Conservation (phyloP, 2,113 vertebrate genomes). For the Tetraodon nigroviridis region DNA sequence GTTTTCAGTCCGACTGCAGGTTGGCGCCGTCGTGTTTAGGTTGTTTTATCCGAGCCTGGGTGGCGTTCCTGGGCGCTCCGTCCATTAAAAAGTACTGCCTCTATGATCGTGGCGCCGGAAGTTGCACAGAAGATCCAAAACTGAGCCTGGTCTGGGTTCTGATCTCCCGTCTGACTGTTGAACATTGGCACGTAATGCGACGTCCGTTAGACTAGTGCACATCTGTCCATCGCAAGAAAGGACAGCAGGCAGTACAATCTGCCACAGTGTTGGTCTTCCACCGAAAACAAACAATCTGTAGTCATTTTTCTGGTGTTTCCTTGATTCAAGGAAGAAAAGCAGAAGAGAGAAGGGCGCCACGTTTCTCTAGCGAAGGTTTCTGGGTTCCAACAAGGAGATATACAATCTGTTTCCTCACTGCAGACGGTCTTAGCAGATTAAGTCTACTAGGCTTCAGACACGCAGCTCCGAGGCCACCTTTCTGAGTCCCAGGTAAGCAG, state of each 20-base stretch:
- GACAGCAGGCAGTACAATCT: slow-evolving; percentile 77
- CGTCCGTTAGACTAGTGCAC: slow-evolving; percentile 72
- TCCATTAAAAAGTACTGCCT: slow-evolving; percentile 18
- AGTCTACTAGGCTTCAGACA: slow-evolving; percentile 84
- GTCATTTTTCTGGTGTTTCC: slow-evolving; percentile 84
- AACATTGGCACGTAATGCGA: slow-evolving; percentile 76
- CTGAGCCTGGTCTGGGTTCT: slow-evolving; percentile 26
- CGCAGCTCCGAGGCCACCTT: slow-evolving; percentile 91
- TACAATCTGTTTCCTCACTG: slow-evolving; percentile 79
- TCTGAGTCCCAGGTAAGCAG: slow-evolving; percentile 75
- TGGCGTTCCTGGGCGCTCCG: slow-evolving; percentile 35
- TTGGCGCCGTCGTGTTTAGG: slow-evolving; percentile 48
- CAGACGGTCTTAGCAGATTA: slow-evolving; percentile 83
- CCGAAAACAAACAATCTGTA: neutral
- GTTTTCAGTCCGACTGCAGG: slow-evolving; percentile 24
- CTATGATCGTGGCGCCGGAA: slow-evolving; percentile 3
- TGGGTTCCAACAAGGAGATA: slow-evolving; percentile 54
- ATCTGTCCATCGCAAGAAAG: slow-evolving; percentile 71
- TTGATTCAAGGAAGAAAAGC: slow-evolving; percentile 97
- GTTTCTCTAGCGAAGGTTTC: slow-evolving; percentile 70
- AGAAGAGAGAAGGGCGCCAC: slow-evolving; percentile 76
- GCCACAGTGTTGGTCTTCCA: slow-evolving; percentile 65
- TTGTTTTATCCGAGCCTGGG: slow-evolving; percentile 2
- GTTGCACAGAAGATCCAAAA: slow-evolving; percentile 24
- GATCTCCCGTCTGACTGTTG: slow-evolving; percentile 44